Evolutionary conservation across 2,888 invertebrate species (phyloP), one percentile per base, ranked within the genome.

Genomic region (Choristoneura rosaceana): DNA sequence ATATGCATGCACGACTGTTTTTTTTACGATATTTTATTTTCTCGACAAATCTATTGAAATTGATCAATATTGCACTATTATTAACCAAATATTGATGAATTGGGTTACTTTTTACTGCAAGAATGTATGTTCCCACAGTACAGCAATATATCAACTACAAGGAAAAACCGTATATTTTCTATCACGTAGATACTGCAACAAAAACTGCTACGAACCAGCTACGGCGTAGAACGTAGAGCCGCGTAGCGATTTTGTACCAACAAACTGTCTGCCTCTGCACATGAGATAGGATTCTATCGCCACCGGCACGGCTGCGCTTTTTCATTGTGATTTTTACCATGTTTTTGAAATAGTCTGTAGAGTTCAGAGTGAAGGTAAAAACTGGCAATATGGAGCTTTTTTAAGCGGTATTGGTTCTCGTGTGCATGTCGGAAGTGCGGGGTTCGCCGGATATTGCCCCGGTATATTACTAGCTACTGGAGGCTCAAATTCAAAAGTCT

Each of bases 391-490:
- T 15, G 12, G 52, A 43, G 52, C 63, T 63, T 45, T 69, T 63
- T 63, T 33, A 63, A 63, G 52, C 45, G 55, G 45, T 58, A 58
- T 47, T 58, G 69, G 55, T 55, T 55, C 15, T 43, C 17, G 60
- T 25, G 43, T 62, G 17, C 55, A 70, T 34, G 58, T 62, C 62
- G 52, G 59, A 15, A 59, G 25, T 62, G 52, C 52, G 62, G n/a
- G 3, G 45, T n/a, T 63, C 62, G 14, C 63, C 69, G 63, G 69
- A 70, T 70, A 70, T 70, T 70, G 58, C 63, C 0, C 43, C 41
- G 69, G 47, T 68, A 25, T 55, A 55, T 55, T 55, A 25, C 55
- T 55, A 25, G 55, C 25, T 55, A 25, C 25, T 12, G 55, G 25
- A 9, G 52, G 52, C 9, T 52, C 10, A 25, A 8, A 25, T 55